Conservation (phyloP, 2,113 vertebrate species). For the Anguilla japonica region DNA sequence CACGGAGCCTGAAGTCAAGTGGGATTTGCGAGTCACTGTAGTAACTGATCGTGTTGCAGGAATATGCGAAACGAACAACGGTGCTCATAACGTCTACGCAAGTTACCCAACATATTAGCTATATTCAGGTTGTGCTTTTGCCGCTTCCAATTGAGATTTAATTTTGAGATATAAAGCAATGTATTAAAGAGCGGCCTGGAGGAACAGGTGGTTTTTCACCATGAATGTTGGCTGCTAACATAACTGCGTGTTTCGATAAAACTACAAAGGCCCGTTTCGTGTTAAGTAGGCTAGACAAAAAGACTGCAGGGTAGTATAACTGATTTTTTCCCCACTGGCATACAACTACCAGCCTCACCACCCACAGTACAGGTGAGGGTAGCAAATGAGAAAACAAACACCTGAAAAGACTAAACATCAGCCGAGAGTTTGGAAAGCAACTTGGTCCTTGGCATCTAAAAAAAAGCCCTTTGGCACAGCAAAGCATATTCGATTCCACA, state of each 20-base stretch:
- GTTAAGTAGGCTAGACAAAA: neutral
- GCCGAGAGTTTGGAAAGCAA: neutral
- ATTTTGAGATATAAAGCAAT: neutral
- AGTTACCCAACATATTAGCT: neutral
- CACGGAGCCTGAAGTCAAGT: neutral
- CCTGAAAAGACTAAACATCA: no score
- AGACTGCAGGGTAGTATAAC: neutral
- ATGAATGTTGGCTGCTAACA: neutral
- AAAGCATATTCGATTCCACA: neutral
- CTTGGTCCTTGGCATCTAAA: neutral
- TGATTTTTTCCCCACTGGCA: neutral
- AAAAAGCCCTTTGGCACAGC: neutral
- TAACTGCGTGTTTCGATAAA: neutral
- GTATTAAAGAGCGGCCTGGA: neutral
- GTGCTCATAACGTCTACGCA: neutral
- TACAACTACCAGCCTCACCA: neutral
- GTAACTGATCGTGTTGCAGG: neutral
- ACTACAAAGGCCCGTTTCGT: neutral
- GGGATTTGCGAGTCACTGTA: neutral
- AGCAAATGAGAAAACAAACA: no score
- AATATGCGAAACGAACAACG: neutral
- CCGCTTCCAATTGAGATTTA: neutral
- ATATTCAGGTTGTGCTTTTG: neutral
- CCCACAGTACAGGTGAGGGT: no score
- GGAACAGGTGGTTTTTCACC: neutral